Evolutionary conservation across 2,797 vertebrate genomes (phyloP), one percentile per base, ranked within the genome.

Genomic region (Myotis myotis): DNA sequence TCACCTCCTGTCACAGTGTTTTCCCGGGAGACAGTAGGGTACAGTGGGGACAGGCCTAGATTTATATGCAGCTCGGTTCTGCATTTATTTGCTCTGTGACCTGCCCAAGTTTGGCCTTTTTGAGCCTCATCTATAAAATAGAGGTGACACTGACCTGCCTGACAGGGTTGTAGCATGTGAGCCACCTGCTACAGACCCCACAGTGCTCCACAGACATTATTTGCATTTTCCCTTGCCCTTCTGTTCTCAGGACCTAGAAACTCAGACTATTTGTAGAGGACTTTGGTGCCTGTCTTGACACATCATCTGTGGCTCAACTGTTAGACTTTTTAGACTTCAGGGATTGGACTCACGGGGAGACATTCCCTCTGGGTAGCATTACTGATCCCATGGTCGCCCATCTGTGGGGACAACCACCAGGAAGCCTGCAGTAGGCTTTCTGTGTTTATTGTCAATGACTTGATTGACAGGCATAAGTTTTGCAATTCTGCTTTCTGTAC

Each of bases 191-290:
- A 2, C 55, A 41, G 83, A 49, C 28, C 36, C 28, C n/a, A 13
- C 1, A 0, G 2, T n/a, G 30, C 19, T 92, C 55, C 0, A 0
- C 13, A 88, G 44, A 33, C 7, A 1, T 11, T 12, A 1, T n/a
- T 25, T 41, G 16, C 57, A 23, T 62, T 41, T 36, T 79, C 62
- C 11, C n/a, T 22, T 19, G 6, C 8, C 75, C 74, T 93, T 72
- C 23, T 72, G 23, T 55, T 33, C 88, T 44, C 20, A 36, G 70
- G 33, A 44, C 25, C 41, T 86, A 36, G 47, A 33, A 36, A 19
- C 38, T 36, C 1, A 12, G 68, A 7, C 25, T 7, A 33, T 71
- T 16, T 70, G 19, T 8, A 0, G 28, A 64, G 44, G 75, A 2
- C 28, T 15, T 30, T 72, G 53, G 33, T 74, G 22, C 55, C 80